A percentile compares a stretch with the other conserved stretches of the same genome.
phyloP scores from a whole-genome alignment of 2,113 vertebrate genomes.

The Scytalopus superciliaris region DNA sequence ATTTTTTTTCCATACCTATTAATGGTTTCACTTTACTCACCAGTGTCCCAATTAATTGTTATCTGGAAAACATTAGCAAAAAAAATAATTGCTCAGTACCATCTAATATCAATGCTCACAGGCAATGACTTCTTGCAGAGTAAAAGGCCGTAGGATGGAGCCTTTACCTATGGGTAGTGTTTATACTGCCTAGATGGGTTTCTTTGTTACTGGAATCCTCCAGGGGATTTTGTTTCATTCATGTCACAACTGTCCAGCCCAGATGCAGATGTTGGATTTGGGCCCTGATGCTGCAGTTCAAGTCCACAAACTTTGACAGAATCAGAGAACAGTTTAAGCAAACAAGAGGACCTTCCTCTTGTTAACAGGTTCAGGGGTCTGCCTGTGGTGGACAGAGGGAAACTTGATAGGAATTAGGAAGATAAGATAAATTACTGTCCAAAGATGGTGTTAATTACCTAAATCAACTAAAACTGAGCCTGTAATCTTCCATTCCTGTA shows the following conservation, averaged over 20 bases:
- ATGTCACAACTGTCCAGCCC: background rate
- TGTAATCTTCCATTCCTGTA: background rate
- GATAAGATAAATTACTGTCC: background rate
- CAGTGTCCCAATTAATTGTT: background rate
- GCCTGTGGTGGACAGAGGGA: background rate
- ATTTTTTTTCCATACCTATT: background rate
- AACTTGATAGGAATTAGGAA: background rate
- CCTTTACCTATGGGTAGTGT: background rate
- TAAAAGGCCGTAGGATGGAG: background rate
- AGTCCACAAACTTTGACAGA: background rate
- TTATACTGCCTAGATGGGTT: background rate
- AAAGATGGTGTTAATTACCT: background rate
- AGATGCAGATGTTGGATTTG: background rate
- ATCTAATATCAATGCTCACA: background rate
- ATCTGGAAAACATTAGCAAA: background rate
- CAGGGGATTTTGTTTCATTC: constrained; percentile 13
- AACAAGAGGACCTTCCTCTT: background rate
- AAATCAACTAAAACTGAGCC: background rate
- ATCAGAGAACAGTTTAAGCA: background rate
- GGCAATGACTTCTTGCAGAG: background rate
- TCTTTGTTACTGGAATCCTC: background rate
- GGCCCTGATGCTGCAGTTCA: background rate
- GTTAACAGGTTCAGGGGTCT: background rate
- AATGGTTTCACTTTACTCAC: background rate
- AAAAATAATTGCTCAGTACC: background rate